Base-by-base conservation (phyloP, 1,140 invertebrate genomes). In the Holotrichia oblita region DNA sequence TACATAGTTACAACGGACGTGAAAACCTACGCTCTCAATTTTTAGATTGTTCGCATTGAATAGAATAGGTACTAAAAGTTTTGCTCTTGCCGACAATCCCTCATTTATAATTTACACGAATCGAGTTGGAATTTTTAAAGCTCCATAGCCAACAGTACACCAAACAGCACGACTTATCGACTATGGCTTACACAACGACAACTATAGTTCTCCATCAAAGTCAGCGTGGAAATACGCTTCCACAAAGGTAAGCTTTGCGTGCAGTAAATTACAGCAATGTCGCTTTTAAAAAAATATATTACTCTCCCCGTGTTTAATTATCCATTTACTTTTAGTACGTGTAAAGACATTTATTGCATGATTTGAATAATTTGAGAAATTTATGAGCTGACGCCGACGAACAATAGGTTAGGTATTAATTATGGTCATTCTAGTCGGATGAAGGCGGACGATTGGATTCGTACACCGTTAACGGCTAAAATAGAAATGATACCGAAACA, bases 291-390 rank as follows among this genome's bases (percentile, higher is more conserved):
- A n/a, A 69, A 69, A 69, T 27, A 69, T 27, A 34, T 8, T 69
- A 69, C 22, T 0, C 24, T 27, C 61, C 61, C 6, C 6, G 22
- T 34, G 27, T 9, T 69, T 69, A 69, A 69, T 69, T 69, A 69
- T 27, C 22, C 22, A 69, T 69, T 69, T 69, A 69, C 8, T 69
- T 69, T 69, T 69, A 69, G 20, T 69, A 69, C 22, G 61, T 69
- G 61, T 69, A 69, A 69, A 34, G 61, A 69, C 61, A 69, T 69
- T 69, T 69, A 69, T 27, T 69, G 22, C 61, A 27, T 22, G 61
- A 69, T 69, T 69, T 27, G 61, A 69, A 69, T 69, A 69, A 69
- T 69, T 69, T 14, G 12, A 10, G 61, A 69, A 48, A 34, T 69
- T 69, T 69, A 69, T 69, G 61, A 22, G 2, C 8, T 7, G 48